These are phyloP conservation scores for Bombylius major DNA, from an alignment of 2,888 invertebrate species.

Conservation along the genomic window DNA sequence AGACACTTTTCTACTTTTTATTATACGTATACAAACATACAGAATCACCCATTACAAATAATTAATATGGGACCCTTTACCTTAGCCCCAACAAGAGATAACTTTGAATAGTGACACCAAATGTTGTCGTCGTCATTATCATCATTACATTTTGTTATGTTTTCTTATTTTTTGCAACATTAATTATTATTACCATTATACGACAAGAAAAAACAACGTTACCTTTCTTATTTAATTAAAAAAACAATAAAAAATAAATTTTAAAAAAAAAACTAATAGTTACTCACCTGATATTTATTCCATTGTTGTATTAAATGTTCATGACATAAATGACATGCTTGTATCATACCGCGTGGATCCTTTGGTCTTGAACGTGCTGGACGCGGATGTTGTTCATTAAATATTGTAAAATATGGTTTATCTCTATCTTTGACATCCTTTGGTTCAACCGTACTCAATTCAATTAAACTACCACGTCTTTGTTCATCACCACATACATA, in stretches of 20 bases:
- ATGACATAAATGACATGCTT: conserved; percentile 74
- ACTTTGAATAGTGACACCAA: too few relatives aligned
- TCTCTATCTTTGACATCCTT: conserved; percentile 37
- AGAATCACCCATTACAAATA: too few relatives aligned
- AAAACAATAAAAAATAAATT: too few relatives aligned
- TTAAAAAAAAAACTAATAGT: background rate
- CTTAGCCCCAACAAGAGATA: too few relatives aligned
- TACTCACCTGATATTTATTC: conserved; percentile 57
- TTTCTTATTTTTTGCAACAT: too few relatives aligned
- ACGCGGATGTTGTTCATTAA: conserved; percentile 66
- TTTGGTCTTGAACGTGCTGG: conserved; percentile 77
- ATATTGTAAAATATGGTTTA: conserved; percentile 60
- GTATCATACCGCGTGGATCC: conserved; percentile 64
- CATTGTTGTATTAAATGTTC: conserved; percentile 79
- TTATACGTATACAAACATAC: too few relatives aligned
- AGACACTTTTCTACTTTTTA: background rate
- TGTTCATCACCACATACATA: conserved; percentile 85
- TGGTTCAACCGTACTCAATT: conserved; percentile 49
- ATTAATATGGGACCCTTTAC: too few relatives aligned
- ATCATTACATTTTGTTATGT: too few relatives aligned
- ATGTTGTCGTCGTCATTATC: too few relatives aligned
- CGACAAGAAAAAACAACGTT: too few relatives aligned
- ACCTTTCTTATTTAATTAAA: too few relatives aligned
- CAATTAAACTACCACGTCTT: conserved; percentile 65
- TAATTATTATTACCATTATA: too few relatives aligned